These are phyloP conservation scores for Pteropus alecto DNA, from an alignment of 2,113 vertebrate species.

Conservation along the genomic window DNA sequence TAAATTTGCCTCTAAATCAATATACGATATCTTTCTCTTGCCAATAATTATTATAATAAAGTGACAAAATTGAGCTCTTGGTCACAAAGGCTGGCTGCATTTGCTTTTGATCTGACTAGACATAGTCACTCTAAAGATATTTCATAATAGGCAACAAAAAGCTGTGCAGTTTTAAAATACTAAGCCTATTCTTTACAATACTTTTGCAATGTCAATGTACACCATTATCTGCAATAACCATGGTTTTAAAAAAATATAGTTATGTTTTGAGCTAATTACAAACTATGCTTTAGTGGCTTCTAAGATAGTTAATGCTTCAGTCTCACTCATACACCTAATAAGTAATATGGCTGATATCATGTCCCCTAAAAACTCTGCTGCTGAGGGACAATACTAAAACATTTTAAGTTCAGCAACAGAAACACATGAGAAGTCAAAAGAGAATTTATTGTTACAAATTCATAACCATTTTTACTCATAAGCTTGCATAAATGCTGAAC, in stretches of 20 bases:
- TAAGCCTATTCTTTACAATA: conserved; percentile 22
- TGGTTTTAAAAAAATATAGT: not conserved
- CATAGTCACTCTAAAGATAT: conserved; percentile 46
- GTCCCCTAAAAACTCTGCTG: not conserved
- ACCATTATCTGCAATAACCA: not conserved
- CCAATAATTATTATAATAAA: conserved; percentile 58
- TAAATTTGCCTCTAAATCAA: conserved; percentile 54
- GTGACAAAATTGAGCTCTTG: conserved; percentile 63
- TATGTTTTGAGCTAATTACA: not conserved
- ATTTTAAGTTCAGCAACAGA: not conserved
- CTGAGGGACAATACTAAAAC: not conserved
- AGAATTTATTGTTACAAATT: not conserved
- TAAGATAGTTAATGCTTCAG: not conserved
- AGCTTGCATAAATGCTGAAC: not conserved
- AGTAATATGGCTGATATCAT: not conserved
- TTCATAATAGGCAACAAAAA: conserved; percentile 49
- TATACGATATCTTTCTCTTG: conserved; percentile 49
- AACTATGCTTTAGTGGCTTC: not conserved
- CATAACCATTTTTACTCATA: not conserved
- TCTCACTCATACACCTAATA: not conserved
- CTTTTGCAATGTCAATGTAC: conserved; percentile 11
- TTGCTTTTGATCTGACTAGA: conserved; percentile 37
- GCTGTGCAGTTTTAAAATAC: conserved; percentile 31
- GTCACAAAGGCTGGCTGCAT: conserved; percentile 42
- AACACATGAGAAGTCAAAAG: not conserved